These are phyloP conservation scores for Zeuzera pyrina DNA, from an alignment of 2,888 invertebrate species.

Conservation along the genomic window DNA sequence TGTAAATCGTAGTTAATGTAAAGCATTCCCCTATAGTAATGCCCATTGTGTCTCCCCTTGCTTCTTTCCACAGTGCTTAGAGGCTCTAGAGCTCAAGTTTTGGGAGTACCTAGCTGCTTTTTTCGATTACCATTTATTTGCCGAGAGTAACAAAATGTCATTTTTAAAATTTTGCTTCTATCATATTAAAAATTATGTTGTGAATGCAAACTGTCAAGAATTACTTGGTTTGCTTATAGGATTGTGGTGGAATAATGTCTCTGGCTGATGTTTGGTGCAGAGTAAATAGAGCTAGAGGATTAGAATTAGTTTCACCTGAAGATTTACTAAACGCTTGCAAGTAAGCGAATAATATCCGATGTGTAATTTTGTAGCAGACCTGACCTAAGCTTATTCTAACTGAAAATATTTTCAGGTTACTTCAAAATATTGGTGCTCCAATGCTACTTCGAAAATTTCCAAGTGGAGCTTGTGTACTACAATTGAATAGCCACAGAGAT, in stretches of 20 bases:
- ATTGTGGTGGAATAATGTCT: constrained; percentile 96
- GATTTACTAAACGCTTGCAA: constrained; percentile 95
- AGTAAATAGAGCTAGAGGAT: constrained; percentile 95
- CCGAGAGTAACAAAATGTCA: neutral
- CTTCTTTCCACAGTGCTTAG: too few species aligned
- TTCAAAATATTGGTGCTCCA: constrained; percentile 78
- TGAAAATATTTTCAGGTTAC: constrained; percentile 41
- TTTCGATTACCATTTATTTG: neutral
- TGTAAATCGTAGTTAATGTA: too few species aligned
- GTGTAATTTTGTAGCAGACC: too few species aligned
- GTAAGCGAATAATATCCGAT: too few species aligned
- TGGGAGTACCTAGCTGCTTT: too few species aligned
- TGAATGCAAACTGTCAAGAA: neutral
- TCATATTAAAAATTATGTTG: neutral
- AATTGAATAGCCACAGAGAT: constrained; percentile 83
- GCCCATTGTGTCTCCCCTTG: too few species aligned
- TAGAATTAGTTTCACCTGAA: constrained; percentile 97
- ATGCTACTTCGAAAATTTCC: constrained; percentile 88
- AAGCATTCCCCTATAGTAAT: too few species aligned
- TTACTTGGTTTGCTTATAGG: constrained; percentile 56
- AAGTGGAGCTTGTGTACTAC: constrained; percentile 96
- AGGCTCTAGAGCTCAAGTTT: too few species aligned
- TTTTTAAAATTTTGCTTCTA: neutral
- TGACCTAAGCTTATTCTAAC: neutral
- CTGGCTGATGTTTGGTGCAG: constrained; percentile 97